Evolutionary conservation across 1,140 invertebrate genomes (phyloP), one percentile per base, ranked within the genome.

Genomic region (Sminthurides bifidus): DNA sequence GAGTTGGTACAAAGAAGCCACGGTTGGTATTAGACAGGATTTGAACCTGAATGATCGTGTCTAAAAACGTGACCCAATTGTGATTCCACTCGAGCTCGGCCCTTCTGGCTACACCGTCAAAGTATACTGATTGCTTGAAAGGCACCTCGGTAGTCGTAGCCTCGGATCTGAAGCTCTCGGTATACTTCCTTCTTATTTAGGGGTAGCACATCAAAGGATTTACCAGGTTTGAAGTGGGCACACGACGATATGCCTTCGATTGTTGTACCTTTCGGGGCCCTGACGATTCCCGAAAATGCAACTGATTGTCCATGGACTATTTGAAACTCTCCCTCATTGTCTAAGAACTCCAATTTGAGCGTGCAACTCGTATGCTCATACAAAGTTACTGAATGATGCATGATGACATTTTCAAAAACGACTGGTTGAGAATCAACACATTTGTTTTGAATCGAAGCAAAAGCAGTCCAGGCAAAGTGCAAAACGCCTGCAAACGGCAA

Each of bases 401-500:
- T 90, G 54, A 83, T 79, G 1, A 96, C 77, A 68, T 96, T 79
- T 70, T 94, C 87, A 64, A 97, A 76, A 3, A 87, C 73, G 0
- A 98, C 81, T 0, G 90, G 76, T 63, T 90, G n/a, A n/a, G n/a
- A 82, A 65, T 89, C 81, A 58, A 76, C 82, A 53, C 86, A 81
- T 30, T 77, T 75, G 15, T 83, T 82, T 49, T 79, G 76, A 45
- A 92, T 70, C 70, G 91, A 92, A 3, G 92, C 90, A 55, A 92
- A 80, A 0, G 89, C 87, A 69, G 83, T 85, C 93, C 93, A 97
- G 0, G 86, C 91, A 1, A 97, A 70, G 1, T 80, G 81, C 72
- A 97, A 75, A 67, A 96, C 95, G 8, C 92, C 93, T 43, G 93
- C 95, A 40, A 92, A 92, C 10, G 93, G 93, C 73, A 91, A 97